These are phyloP conservation scores for Hirtodrosophila confusa DNA, from an alignment of 2,888 invertebrate species.

Conservation along the genomic window DNA sequence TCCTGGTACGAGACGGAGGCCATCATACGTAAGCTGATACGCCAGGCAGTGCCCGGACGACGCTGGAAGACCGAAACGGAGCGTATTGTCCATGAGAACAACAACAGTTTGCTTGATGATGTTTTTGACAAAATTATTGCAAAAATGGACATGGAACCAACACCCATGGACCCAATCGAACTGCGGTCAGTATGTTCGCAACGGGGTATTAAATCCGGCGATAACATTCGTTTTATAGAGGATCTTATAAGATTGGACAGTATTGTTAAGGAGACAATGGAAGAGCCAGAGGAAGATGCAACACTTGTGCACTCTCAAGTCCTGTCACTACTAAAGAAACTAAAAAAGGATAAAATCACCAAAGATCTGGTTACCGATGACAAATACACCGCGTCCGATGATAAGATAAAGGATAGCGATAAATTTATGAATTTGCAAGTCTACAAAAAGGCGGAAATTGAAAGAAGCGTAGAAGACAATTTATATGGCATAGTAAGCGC, in stretches of 20 bases:
- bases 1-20: constrained; percentile 62
- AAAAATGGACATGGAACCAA: background rate
- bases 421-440: background rate
- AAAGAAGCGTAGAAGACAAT: rapidly evolving
- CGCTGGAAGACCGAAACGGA: constrained; percentile 76
- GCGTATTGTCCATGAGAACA: constrained; percentile 64
- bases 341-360: constrained; percentile 44
- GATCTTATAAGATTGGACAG: too few species aligned
- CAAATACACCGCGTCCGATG: background rate
- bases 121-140: constrained; percentile 47
- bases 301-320: constrained; percentile 3
- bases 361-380: constrained; percentile 22
- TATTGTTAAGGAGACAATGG: background rate
- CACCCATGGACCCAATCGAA: constrained; percentile 1
- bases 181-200: background rate
- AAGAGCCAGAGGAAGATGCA: background rate
- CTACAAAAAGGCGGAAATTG: background rate
- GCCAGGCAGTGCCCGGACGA: constrained; percentile 71
- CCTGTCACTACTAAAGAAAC: constrained; percentile 38
- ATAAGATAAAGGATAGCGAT: constrained; percentile 11
- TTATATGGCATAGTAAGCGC: constrained; percentile 37
- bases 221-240: too few species aligned
- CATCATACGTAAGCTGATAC: constrained; percentile 76
- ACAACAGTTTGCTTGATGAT: constrained; percentile 66
- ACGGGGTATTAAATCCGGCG: constrained; percentile 17